phyloP scores from a whole-genome alignment of 2,888 invertebrate genomes.

The Eristalinus sepulchralis region DNA sequence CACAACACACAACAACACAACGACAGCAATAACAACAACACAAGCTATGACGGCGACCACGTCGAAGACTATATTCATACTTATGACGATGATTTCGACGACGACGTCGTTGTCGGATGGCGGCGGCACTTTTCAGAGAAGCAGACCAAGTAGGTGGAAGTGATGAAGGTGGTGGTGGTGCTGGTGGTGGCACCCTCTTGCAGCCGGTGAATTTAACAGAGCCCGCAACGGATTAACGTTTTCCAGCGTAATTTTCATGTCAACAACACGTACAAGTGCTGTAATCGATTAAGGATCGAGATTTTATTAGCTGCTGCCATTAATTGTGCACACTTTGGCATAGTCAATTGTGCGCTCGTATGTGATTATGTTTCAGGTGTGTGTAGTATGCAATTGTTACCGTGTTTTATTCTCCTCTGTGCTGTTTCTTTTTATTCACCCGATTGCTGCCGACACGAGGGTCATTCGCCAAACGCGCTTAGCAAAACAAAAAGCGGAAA shows the following conservation, averaged over 20 bases:
- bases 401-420: constrained; percentile 23
- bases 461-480: constrained; percentile 46
- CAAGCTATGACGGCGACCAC: constrained; percentile 12
- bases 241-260: constrained; percentile 67
- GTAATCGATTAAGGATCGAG: constrained; percentile 70
- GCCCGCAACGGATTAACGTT: constrained; percentile 65
- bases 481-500: constrained; percentile 60
- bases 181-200: constrained; percentile 56
- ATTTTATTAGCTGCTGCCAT: constrained; percentile 71
- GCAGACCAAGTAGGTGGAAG: constrained; percentile 57
- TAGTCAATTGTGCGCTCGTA: constrained; percentile 28
- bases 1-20: not conserved
- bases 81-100: constrained; percentile 17
- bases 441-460: constrained; percentile 17
- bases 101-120: not conserved
- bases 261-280: constrained; percentile 71
- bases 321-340: constrained; percentile 69
- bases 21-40: constrained; percentile 7
- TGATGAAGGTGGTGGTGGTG: constrained; percentile 38
- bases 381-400: constrained; percentile 23
- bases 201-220: constrained; percentile 52
- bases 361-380: constrained; percentile 59
- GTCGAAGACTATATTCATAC: constrained; percentile 13
- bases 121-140: constrained; percentile 58
- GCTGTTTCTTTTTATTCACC: not conserved